Evolutionary conservation across 2,113 vertebrate species (phyloP).

Genomic region (Galemys pyrenaicus): DNA sequence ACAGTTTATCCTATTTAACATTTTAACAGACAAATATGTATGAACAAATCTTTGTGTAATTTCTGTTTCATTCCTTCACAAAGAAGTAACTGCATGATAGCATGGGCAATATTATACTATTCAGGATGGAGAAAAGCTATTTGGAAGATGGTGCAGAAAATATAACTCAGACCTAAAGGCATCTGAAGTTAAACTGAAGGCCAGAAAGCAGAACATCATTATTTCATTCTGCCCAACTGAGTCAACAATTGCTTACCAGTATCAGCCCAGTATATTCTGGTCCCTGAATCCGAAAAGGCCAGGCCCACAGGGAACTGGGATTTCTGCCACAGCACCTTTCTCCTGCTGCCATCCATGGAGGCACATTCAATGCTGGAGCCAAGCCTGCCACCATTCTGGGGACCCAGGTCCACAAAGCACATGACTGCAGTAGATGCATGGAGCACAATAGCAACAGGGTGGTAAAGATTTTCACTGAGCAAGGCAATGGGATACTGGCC

Average conservation of each 20-base stretch:
- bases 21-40: not conserved
- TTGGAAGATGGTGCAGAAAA: not conserved
- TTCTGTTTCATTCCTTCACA: not conserved
- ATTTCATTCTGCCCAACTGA: not conserved
- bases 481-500: slow-evolving; percentile 81
- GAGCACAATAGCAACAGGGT: slow-evolving; percentile 84
- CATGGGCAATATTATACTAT: not conserved
- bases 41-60: not conserved
- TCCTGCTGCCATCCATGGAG: slow-evolving; percentile 90
- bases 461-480: slow-evolving; percentile 82
- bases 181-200: not conserved
- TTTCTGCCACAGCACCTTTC: slow-evolving; percentile 87
- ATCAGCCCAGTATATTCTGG: slow-evolving; percentile 92
- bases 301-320: slow-evolving; percentile 85
- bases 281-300: slow-evolving; percentile 84
- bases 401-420: slow-evolving; percentile 86
- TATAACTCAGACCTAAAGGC: not conserved
- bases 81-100: not conserved
- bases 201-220: not conserved
- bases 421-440: slow-evolving; percentile 87
- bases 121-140: not conserved
- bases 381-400: rapidly evolving
- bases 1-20: no score
- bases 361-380: slow-evolving; percentile 84
- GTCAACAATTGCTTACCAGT: slow-evolving; percentile 80